phyloP scores from a whole-genome alignment of 1,140 invertebrate species.

The Parapsyche elsis region DNA sequence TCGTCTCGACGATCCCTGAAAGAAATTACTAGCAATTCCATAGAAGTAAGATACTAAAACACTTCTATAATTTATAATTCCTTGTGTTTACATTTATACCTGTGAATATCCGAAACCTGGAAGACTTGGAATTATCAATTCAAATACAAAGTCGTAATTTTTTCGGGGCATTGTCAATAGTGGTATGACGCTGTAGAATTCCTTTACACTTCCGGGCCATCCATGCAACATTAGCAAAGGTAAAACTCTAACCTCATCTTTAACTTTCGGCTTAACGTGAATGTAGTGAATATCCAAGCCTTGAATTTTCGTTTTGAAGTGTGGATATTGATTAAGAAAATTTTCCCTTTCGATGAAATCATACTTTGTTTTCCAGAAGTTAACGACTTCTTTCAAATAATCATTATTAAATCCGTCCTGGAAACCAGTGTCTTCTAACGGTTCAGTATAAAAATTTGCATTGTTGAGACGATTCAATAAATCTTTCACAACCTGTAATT shows the following conservation, averaged over 20 bases:
- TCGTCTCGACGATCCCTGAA: slow-evolving; percentile 68
- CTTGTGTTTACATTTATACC: slow-evolving; percentile 53
- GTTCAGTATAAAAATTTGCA: slow-evolving; percentile 47
- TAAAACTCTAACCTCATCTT: slow-evolving; percentile 67
- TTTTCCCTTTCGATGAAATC: slow-evolving; percentile 75
- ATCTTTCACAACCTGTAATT: slow-evolving; percentile 47
- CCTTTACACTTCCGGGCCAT: slow-evolving; percentile 85
- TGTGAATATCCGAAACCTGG: slow-evolving; percentile 85
- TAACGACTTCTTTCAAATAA: slow-evolving; percentile 71
- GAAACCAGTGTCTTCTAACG: slow-evolving; percentile 46
- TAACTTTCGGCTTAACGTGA: slow-evolving; percentile 69
- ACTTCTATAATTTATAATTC: not conserved
- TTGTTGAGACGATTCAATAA: slow-evolving; percentile 39
- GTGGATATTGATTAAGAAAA: slow-evolving; percentile 77
- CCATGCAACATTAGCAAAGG: slow-evolving; percentile 83
- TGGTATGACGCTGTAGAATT: slow-evolving; percentile 84
- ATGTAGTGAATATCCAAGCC: slow-evolving; percentile 79
- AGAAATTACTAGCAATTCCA: not conserved
- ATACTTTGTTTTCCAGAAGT: slow-evolving; percentile 80
- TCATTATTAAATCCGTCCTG: slow-evolving; percentile 76
- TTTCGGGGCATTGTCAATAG: slow-evolving; percentile 71
- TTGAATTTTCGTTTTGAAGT: slow-evolving; percentile 76
- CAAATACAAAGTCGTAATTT: slow-evolving; percentile 77
- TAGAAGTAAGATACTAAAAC: not conserved
- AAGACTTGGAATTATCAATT: slow-evolving; percentile 77